These are phyloP conservation scores for Sander lucioperca DNA, from an alignment of 2,113 vertebrate species.

Conservation along the genomic window DNA sequence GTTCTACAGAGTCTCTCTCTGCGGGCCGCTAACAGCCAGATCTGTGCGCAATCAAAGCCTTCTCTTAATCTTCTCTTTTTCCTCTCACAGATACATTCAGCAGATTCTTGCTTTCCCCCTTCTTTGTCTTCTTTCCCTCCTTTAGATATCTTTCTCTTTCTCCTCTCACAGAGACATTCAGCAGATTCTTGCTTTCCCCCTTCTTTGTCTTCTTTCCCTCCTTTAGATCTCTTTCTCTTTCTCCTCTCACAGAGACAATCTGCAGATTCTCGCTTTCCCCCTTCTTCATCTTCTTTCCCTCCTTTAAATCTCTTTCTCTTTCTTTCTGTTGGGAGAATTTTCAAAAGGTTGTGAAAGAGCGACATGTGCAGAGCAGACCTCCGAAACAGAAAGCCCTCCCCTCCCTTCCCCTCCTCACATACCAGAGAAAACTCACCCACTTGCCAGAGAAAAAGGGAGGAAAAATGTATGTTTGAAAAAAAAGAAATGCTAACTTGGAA, in stretches of 20 bases:
- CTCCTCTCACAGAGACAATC: slow-evolving; percentile 40
- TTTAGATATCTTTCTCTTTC: slow-evolving; percentile 31
- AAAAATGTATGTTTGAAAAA: slow-evolving; percentile 30
- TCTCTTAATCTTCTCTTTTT: slow-evolving; percentile 7
- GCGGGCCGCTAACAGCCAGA: slow-evolving; percentile 52
- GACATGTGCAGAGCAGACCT: slow-evolving; percentile 74
- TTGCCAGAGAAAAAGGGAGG: slow-evolving; percentile 61
- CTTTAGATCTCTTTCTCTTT: slow-evolving; percentile 26
- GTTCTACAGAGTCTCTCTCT: slow-evolving; percentile 45
- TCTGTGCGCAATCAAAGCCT: slow-evolving; percentile 62
- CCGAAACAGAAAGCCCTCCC: slow-evolving; percentile 14
- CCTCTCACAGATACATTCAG: slow-evolving; percentile 41
- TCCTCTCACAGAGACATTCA: slow-evolving; percentile 42
- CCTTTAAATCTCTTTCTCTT: slow-evolving; percentile 22
- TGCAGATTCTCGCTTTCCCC: slow-evolving; percentile 22
- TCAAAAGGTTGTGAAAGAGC: slow-evolving; percentile 62
- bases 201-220: slow-evolving; percentile 3
- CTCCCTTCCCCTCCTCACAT: slow-evolving; percentile 41
- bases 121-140: not conserved
- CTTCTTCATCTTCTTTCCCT: slow-evolving; percentile 3
- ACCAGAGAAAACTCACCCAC: slow-evolving; percentile 63
- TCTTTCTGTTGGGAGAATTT: slow-evolving; percentile 38
- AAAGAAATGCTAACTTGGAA: slow-evolving; percentile 29
- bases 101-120: slow-evolving; percentile 12
- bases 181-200: slow-evolving; percentile 17